A percentile compares a stretch with the other conserved stretches of the same genome.
Conservation (phyloP, 2,888 invertebrate genomes). For the Zootermopsis nevadensis region DNA sequence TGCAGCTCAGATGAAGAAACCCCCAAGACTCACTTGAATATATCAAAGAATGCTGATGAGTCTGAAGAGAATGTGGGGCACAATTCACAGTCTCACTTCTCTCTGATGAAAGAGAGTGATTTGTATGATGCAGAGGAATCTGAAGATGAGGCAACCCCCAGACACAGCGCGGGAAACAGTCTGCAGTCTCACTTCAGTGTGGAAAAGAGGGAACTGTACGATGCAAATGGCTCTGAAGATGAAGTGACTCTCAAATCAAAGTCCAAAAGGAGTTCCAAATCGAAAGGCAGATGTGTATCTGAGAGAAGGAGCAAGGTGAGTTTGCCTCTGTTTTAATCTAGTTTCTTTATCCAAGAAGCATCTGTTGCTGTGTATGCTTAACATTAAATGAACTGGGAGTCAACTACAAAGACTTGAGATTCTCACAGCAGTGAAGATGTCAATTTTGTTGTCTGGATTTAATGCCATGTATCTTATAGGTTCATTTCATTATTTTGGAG, state of each 20-base stretch:
- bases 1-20: not conserved
- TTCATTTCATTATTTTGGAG: no score
- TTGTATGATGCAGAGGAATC: slow-evolving; percentile 71
- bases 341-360: no score
- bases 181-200: no score
- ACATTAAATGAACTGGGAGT: no score
- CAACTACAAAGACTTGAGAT: no score
- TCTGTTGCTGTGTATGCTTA: no score
- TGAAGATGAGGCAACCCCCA: slow-evolving; percentile 61
- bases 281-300: not conserved
- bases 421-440: no score
- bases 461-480: no score
- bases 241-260: not conserved
- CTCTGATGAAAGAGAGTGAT: slow-evolving; percentile 54
- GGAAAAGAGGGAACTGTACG: slow-evolving; percentile 63
- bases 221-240: slow-evolving; percentile 64
- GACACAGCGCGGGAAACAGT: not conserved
- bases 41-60: slow-evolving; percentile 61
- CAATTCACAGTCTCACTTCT: not conserved
- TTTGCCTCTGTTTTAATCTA: not conserved
- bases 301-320: slow-evolving; percentile 11
- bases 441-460: no score
- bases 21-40: not conserved
- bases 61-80: slow-evolving; percentile 64
- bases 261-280: not conserved